Evolutionary conservation across 2,797 vertebrate genomes (phyloP).

Genomic region (Podarcis lilfordi): DNA sequence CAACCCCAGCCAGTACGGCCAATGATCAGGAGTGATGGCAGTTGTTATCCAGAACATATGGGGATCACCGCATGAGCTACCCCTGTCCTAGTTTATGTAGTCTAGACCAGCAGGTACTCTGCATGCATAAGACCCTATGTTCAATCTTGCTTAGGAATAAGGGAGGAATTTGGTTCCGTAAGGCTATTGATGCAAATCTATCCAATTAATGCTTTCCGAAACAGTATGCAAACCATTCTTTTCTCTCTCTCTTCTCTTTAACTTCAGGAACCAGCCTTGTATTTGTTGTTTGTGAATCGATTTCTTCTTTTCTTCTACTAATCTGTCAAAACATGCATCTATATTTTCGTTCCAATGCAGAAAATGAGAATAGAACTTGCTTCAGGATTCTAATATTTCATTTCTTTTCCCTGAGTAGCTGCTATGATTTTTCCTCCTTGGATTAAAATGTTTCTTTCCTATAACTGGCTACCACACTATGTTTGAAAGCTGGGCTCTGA

Average conservation of each 20-base stretch:
- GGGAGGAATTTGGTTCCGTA: no score
- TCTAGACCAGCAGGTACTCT: background rate
- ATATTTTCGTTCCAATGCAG: background rate
- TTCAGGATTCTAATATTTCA: slow-evolving; percentile 24
- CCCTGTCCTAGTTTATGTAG: no score
- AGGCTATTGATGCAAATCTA: no score
- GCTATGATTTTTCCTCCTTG: background rate
- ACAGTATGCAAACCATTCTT: no score
- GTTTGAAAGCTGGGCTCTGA: background rate
- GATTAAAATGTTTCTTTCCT: background rate
- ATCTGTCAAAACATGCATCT: background rate
- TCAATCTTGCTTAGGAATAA: no score
- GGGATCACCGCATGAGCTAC: no score
- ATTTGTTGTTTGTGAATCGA: background rate
- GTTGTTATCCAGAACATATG: no score
- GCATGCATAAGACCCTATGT: background rate
- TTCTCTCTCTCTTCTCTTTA: background rate
- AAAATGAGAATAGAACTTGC: background rate
- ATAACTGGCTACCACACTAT: background rate
- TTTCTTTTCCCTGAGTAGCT: background rate
- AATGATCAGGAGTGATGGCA: no score
- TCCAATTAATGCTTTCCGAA: no score
- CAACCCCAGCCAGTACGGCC: no score
- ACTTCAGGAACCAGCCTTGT: background rate
- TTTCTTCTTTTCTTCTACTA: background rate